A percentile compares a stretch with the other conserved stretches of the same genome.
These are phyloP conservation scores for Drosophila kohkoa DNA, from an alignment of 1,140 invertebrate species.

Conservation along the genomic window DNA sequence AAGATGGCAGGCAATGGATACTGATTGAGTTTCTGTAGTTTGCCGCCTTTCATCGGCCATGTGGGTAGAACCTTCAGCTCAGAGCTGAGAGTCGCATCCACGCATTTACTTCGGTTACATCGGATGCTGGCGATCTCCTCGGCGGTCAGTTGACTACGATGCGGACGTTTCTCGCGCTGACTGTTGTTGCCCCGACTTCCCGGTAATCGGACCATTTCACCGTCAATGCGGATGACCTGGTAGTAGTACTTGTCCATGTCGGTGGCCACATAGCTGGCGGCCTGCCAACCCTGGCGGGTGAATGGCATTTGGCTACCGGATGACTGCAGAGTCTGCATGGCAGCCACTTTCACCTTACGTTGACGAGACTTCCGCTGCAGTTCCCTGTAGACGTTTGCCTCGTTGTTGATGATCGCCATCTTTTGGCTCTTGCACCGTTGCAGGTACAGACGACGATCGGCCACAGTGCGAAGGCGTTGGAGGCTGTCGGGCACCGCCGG, in stretches of 20 bases:
- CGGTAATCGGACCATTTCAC: constrained; percentile 60
- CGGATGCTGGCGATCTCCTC: constrained; percentile 18
- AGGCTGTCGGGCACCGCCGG: constrained; percentile 74
- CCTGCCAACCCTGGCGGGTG: constrained; percentile 80
- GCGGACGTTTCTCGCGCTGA: constrained; percentile 65
- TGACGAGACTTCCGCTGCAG: constrained; percentile 73
- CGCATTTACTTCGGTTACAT: constrained; percentile 34
- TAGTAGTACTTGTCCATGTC: constrained; percentile 75
- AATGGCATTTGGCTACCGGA: constrained; percentile 66
- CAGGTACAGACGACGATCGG: constrained; percentile 72
- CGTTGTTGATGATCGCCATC: constrained; percentile 82
- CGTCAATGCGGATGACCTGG: constrained; percentile 68
- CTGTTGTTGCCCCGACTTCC: constrained; percentile 74
- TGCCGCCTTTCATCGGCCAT: constrained; percentile 10
- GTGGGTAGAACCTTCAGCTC: constrained; percentile 62
- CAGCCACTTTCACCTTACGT: constrained; percentile 61
- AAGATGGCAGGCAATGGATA: constrained; percentile 65
- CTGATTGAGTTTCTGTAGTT: constrained; percentile 61
- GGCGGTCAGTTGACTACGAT: constrained; percentile 45
- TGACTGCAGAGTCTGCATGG: constrained; percentile 66
- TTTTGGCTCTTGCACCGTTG: constrained; percentile 74
- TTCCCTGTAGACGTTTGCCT: constrained; percentile 77
- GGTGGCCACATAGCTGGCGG: constrained; percentile 77
- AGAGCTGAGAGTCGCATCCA: constrained; percentile 48
- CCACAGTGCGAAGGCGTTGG: constrained; percentile 74